Evolutionary conservation across 2,113 vertebrate species (phyloP).

Genomic region (Hippocampus barbouri): DNA sequence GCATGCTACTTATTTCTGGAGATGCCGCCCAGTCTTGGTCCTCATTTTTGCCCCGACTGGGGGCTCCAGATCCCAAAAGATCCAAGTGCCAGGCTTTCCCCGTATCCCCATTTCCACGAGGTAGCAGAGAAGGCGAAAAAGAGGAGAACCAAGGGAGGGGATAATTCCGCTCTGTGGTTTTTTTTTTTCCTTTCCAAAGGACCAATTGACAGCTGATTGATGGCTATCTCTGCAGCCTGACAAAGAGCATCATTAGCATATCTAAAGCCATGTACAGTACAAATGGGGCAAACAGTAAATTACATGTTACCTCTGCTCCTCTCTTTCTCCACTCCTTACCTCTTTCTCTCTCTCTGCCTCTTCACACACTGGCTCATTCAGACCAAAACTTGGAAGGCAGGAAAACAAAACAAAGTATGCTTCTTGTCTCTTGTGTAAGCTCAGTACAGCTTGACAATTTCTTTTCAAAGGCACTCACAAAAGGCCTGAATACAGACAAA

Average conservation of each 20-base stretch:
- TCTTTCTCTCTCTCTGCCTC: slow-evolving; percentile 55
- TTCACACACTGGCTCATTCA: slow-evolving; percentile 60
- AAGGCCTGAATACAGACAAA: slow-evolving; percentile 76
- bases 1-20: background rate
- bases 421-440: slow-evolving; percentile 88
- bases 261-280: slow-evolving; percentile 99
- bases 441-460: slow-evolving; percentile 95
- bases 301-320: slow-evolving; percentile 90
- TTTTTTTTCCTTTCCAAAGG: slow-evolving; percentile 81
- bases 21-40: slow-evolving; percentile 37
- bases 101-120: slow-evolving; percentile 80
- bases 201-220: slow-evolving; percentile 99
- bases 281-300: slow-evolving; percentile 94
- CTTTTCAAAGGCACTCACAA: slow-evolving; percentile 92
- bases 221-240: slow-evolving; percentile 97
- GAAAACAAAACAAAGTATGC: slow-evolving; percentile 86
- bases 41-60: slow-evolving; percentile 1
- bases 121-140: slow-evolving; percentile 74
- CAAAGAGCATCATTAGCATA: slow-evolving; percentile 98
- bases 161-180: slow-evolving; percentile 52
- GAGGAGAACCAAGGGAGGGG: slow-evolving; percentile 36
- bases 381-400: slow-evolving; percentile 79
- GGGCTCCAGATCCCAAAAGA: slow-evolving; percentile 71
- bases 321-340: slow-evolving; percentile 70
- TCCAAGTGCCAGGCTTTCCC: slow-evolving; percentile 88